A percentile compares a stretch with the other conserved stretches of the same genome.
These are phyloP conservation scores for human DNA, from an alignment of 2,113 vertebrate genomes.

Conservation along the genomic window GRCh38 chr18:34447501-34448000, in stretches of 20 bases:
- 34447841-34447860: background rate
- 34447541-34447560: background rate
- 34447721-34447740: too few relatives aligned
- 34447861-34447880: background rate
- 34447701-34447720: background rate
- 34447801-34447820: background rate
- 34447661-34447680: background rate
- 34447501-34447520: conserved; percentile 24
- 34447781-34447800: background rate
- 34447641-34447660: conserved; percentile 40
- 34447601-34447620: conserved; percentile 33
- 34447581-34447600: conserved; percentile 52
- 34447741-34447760: background rate
- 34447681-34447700: conserved; percentile 23
- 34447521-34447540: conserved; percentile 48
- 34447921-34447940: background rate
- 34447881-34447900: background rate
- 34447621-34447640: conserved; percentile 56
- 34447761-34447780: background rate
- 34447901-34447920: background rate
- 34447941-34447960: background rate
- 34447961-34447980: conserved; percentile 23
- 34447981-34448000: background rate
- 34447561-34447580: conserved; percentile 47
- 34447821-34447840: background rate